Evolutionary conservation across 2,888 invertebrate species (phyloP).

Genomic region (Seladonia tumulorum): DNA sequence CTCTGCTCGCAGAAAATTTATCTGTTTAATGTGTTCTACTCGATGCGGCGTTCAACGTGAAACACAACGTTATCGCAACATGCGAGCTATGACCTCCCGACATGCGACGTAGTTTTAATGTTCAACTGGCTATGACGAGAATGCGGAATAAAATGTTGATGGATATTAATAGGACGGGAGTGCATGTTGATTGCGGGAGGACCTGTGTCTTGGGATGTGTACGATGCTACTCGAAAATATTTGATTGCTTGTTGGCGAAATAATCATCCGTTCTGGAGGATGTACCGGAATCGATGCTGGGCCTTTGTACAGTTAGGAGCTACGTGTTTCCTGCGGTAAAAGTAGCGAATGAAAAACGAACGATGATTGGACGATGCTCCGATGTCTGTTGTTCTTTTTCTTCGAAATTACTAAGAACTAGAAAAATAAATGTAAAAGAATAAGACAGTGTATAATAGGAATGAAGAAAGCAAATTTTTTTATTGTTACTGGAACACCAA

Average conservation of each 20-base stretch:
- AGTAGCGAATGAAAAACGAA: not conserved
- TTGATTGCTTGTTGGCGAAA: not conserved
- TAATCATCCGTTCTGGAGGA: not conserved
- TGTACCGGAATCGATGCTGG: not conserved
- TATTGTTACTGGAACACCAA: too few species aligned
- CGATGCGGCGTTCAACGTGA: constrained; percentile 18
- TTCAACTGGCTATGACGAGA: constrained; percentile 1
- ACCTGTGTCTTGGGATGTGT: not conserved
- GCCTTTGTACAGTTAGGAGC: not conserved
- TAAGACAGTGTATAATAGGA: too few species aligned
- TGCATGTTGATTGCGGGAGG: not conserved
- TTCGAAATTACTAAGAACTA: too few species aligned
- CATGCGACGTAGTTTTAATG: constrained; percentile 5
- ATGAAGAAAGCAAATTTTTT: too few species aligned
- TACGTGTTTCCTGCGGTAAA: not conserved
- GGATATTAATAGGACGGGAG: not conserved
- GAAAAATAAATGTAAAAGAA: too few species aligned
- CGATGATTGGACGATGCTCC: not conserved
- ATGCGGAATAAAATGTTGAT: constrained; percentile 9
- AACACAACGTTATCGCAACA: not conserved
- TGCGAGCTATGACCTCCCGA: not conserved
- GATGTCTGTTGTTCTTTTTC: not conserved
- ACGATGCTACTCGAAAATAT: not conserved
- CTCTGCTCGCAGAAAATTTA: not conserved
- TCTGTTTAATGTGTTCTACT: constrained; percentile 19